Evolutionary conservation across 2,797 vertebrate genomes (phyloP), one percentile per base, ranked within the genome.

Genomic region (Semaprochilodus insignis): DNA sequence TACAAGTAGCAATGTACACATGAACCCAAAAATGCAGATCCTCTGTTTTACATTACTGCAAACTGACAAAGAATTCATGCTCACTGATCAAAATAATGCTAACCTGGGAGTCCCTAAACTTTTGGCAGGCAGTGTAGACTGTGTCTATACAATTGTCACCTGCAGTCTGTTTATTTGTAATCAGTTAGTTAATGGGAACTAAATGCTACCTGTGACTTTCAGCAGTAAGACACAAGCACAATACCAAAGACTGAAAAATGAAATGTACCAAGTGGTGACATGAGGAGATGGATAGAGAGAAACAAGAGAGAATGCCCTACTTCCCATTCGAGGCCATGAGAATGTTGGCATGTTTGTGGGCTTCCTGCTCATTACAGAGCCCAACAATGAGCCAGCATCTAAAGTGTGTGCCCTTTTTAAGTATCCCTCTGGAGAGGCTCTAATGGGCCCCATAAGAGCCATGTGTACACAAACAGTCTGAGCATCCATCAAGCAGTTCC

Each of bases 331-430:
- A 44, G 66, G 36, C 34, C 66, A 69, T 69, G 66, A 69, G 66
- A 69, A 69, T 44, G 17, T 60, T 3, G 60, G 25, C 60, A 31
- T 31, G 25, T 66, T 36, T 78, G 66, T 63, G 69, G 23, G 25
- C 19, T 73, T 73, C 48, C 52, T 60, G 77, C 63, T 62, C 6
- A 70, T 83, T 80, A 83, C 21, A 54, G 34, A 48, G 25, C n/a
- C 13, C 17, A 73, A 83, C 65, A 67, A 51, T 48, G 77, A 74
- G 13, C 40, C 14, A 10, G n/a, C 27, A 66, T 67, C 16, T 69
- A 1, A 44, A 70, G 25, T 40, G 36, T 59, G 65, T 48, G n/a
- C 51, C 71, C 71, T 55, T 73, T 78, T 48, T 51, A 27, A 60
- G 78, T 15, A 17, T 72, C 44, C n/a, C 66, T 19, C 54, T 48